Evolutionary conservation across 1,140 invertebrate species (phyloP), one percentile per base, ranked within the genome.

Genomic region (Drosophila pachea): DNA sequence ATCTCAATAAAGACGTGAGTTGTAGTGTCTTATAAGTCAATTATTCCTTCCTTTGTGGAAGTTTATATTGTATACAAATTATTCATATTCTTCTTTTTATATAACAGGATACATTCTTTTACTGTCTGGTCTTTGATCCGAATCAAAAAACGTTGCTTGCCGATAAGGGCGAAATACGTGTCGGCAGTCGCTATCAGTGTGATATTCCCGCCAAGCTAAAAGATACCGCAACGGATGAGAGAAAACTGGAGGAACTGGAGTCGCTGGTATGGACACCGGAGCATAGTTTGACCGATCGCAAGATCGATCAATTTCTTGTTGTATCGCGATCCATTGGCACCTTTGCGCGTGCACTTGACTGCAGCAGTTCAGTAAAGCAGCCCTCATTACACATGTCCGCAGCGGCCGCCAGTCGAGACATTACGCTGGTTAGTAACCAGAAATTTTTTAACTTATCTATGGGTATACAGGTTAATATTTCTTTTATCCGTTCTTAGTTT

Each of bases 71-170:
- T 7, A 1, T 38, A 9, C 11, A 40, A 4, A 0, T 7, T 4
- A 43, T 7, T 1, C 33, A 53, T 90, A 87, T 84, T 76, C 61
- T 81, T 78, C 87, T 22, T 22, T 22, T 22, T 22, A 22, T 22
- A 22, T 3, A 91, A 86, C 91, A 97, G 93, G 98, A 99, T 91
- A 95, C 96, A 89, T 99, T 99, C 93, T 99, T 99, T 91, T 99
- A 99, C 91, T 99, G 98, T 89, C 92, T 99, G 90, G 98, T 99
- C 70, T 99, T 99, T 91, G 99, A 99, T 92, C 98, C 98, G 68
- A 94, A 96, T 90, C 97, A 99, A 91, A 99, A 98, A 91, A 99
- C 98, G 84, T 92, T 99, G 86, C 93, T 99, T 87, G 98, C 98
- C 76, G 99, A 99, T 91, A 98, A 98, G 92, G 97, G 97, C 88